Conservation (phyloP, 1,140 invertebrate genomes). For the Neelides sp. region DNA sequence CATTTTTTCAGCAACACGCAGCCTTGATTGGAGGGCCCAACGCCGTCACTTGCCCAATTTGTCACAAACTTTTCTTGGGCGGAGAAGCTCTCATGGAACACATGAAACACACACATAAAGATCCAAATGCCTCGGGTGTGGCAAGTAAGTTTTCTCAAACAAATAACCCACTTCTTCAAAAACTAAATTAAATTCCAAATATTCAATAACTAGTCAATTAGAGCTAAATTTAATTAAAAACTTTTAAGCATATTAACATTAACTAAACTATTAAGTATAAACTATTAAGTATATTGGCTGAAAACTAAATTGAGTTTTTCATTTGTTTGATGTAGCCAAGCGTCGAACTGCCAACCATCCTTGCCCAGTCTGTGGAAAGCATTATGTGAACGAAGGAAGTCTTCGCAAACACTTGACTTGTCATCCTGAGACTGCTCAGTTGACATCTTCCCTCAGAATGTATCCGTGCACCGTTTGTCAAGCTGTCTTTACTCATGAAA, state of each 20-base stretch:
- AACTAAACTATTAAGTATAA: constrained; percentile 8
- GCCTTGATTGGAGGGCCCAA: constrained; percentile 79
- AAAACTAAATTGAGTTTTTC: constrained; percentile 17
- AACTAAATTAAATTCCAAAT: too few species aligned
- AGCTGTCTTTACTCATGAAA: constrained; percentile 84
- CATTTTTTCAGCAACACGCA: constrained; percentile 79
- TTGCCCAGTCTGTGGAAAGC: constrained; percentile 85
- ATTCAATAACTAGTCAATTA: too few species aligned
- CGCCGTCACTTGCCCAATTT: constrained; percentile 70
- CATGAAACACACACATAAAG: constrained; percentile 89
- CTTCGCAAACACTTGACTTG: constrained; percentile 73
- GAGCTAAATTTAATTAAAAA: neutral
- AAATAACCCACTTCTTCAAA: too few species aligned
- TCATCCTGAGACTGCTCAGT: constrained; percentile 77
- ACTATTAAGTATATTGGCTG: too few species aligned
- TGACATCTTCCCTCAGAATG: constrained; percentile 73
- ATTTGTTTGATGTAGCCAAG: constrained; percentile 54
- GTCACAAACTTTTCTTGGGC: constrained; percentile 83
- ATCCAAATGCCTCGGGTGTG: constrained; percentile 71
- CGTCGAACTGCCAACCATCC: constrained; percentile 82
- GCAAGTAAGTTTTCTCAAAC: constrained; percentile 68
- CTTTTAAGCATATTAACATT: neutral
- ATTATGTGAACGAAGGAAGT: constrained; percentile 87
- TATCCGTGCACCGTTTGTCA: constrained; percentile 82
- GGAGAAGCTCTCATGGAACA: constrained; percentile 84